phyloP scores from a whole-genome alignment of 2,113 vertebrate species.

The Pampusana beccarii region DNA sequence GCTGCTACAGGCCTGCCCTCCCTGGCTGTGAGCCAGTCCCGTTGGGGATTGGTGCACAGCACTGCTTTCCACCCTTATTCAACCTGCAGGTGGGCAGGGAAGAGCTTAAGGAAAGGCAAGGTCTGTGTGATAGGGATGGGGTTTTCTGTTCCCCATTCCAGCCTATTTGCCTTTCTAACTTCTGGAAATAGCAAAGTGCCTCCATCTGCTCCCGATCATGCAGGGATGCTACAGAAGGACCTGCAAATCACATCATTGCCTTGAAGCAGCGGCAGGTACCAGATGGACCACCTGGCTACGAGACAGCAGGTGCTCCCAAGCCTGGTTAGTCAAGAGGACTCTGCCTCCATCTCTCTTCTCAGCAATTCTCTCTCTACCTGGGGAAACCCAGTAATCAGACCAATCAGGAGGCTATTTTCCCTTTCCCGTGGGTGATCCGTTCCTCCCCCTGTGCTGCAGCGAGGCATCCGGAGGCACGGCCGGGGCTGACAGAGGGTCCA shows the following conservation, averaged over 20 bases:
- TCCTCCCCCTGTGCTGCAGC: background rate
- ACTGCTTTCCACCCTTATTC: background rate
- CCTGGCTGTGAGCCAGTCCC: background rate
- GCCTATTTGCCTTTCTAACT: background rate
- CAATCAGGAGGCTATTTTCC: background rate
- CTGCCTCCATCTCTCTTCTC: background rate
- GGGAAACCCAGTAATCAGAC: background rate
- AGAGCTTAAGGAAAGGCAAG: background rate
- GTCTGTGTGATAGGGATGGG: background rate
- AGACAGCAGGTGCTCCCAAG: conserved; percentile 50
- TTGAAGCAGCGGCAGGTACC: conserved; percentile 15
- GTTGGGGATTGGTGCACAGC: background rate
- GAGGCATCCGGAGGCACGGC: background rate
- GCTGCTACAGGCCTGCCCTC: background rate
- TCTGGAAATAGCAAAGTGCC: background rate
- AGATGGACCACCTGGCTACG: conserved; percentile 54
- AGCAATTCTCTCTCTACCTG: background rate
- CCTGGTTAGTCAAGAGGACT: conserved; percentile 35
- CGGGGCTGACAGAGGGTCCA: background rate
- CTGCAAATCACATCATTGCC: conserved; percentile 48
- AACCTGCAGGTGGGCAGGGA: background rate
- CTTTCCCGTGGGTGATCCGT: background rate
- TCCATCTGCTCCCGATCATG: background rate
- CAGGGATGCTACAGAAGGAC: conserved; percentile 27
- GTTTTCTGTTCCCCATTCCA: background rate